Base-by-base conservation (phyloP, 1,140 invertebrate genomes). In the Diploscapter pachys region DNA sequence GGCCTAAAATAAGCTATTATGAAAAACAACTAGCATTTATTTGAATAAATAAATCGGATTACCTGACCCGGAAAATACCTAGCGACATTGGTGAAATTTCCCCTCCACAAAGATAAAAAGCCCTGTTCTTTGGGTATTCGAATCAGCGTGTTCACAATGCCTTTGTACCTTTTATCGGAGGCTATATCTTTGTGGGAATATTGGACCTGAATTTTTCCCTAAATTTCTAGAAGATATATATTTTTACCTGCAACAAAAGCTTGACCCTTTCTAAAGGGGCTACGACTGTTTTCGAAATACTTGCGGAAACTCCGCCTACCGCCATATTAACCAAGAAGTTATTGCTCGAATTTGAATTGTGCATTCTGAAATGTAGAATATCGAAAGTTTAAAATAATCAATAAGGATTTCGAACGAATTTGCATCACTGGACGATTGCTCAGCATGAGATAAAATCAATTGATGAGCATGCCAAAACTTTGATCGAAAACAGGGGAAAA, bases 221-320 rank as follows among this genome's bases (percentile, higher is more conserved):
- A 6, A 5, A 56, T 9, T 4, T 8, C 2, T 50, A 93, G 92
- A 52, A 93, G 91, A 48, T 51, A 9, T 2, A 3, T 5, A 50
- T 56, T 56, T 5, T 49, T 9, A 70, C 68, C 56, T 70, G 94
- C 71, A 96, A 90, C 71, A 96, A 89, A 81, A 96, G 89, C 88
- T 96, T 96, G 62, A 96, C 93, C 84, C 94, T 90, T 88, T 96
- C 93, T 86, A 96, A 93, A 69, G 93, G 92, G 62, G 92, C 92
- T 51, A 93, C 92, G 65, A 90, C 90, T 73, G 80, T 81, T 68
- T 77, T 77, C 13, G 76, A 77, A 54, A 77, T 62, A 6, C 55
- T 56, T 4, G 76, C 76, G 5, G 76, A 65, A 48, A 75, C 71
- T 31, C 76, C 76, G 31, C 68, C 68, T 61, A 70, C 54, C 6